These are phyloP conservation scores for Heterocephalus glaber DNA, from an alignment of 2,113 vertebrate species.

Conservation along the genomic window DNA sequence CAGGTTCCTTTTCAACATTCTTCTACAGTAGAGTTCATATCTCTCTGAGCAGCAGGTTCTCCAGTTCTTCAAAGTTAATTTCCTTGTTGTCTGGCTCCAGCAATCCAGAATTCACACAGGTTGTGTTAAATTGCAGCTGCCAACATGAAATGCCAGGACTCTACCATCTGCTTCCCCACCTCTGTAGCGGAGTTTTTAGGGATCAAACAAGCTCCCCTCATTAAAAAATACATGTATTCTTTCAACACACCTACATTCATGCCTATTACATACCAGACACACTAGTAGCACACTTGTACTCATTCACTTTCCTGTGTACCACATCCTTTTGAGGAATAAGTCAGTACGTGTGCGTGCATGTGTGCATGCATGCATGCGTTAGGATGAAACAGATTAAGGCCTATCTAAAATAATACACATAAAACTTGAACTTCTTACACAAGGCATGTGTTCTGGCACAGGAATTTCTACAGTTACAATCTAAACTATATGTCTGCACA, in stretches of 20 bases:
- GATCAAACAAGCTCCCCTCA: slow-evolving; percentile 52
- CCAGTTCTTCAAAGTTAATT: slow-evolving; percentile 55
- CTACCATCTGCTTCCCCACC: slow-evolving; percentile 67
- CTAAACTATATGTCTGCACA: not conserved
- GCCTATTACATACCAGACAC: not conserved
- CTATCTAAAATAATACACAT: not conserved
- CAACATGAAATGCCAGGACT: slow-evolving; percentile 65
- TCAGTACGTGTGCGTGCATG: not conserved
- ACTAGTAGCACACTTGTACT: not conserved
- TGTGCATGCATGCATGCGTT: not conserved
- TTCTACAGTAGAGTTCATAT: not conserved
- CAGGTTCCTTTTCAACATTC: slow-evolving; percentile 42
- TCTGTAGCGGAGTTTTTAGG: slow-evolving; percentile 54
- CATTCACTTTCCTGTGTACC: not conserved
- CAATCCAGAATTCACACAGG: slow-evolving; percentile 59
- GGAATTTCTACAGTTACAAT: slow-evolving; percentile 3
- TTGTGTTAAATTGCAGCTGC: slow-evolving; percentile 49
- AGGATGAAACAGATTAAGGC: not conserved
- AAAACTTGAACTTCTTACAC: not conserved
- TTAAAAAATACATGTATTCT: slow-evolving; percentile 50
- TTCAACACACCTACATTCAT: slow-evolving; percentile 4
- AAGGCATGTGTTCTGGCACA: not conserved
- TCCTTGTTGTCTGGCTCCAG: slow-evolving; percentile 24
- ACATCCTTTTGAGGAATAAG: not conserved
- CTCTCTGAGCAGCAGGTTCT: slow-evolving; percentile 48